Evolutionary conservation across 2,888 invertebrate genomes (phyloP).

Genomic region (Eilema sororculum): DNA sequence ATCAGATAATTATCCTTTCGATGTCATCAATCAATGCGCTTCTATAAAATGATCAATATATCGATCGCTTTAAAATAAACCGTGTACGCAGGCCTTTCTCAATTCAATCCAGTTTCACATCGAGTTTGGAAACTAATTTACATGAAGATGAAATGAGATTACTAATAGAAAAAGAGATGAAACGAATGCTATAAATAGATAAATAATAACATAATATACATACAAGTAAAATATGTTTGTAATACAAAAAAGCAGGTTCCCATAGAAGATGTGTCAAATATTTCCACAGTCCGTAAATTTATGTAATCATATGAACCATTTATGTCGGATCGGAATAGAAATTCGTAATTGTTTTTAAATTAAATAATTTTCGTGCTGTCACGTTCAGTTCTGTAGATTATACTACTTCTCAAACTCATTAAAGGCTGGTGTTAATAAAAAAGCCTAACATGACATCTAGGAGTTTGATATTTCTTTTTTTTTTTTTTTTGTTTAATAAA

Average conservation of each 20-base stretch:
- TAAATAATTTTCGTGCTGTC: conserved; percentile 17
- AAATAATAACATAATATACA: conserved; percentile 37
- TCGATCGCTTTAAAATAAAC: not conserved
- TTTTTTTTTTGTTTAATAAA: no score
- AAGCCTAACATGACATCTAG: not conserved
- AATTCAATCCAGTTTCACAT: conserved; percentile 41
- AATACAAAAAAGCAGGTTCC: conserved; percentile 16
- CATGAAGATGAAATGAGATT: conserved; percentile 41
- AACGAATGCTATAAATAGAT: conserved; percentile 36
- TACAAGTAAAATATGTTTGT: conserved; percentile 30
- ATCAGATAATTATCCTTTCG: not conserved
- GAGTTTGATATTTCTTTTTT: not conserved
- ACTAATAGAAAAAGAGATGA: conserved; percentile 39
- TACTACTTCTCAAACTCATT: not conserved
- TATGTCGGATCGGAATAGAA: conserved; percentile 21
- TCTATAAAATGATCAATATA: not conserved
- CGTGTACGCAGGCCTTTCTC: conserved; percentile 10
- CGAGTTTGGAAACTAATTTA: conserved; percentile 45
- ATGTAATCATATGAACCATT: conserved; percentile 24
- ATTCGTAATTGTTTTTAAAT: conserved; percentile 28
- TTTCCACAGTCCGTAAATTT: conserved; percentile 27
- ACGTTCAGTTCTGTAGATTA: conserved; percentile 8
- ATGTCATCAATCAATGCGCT: not conserved
- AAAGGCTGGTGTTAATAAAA: not conserved
- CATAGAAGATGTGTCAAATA: conserved; percentile 19